Base-by-base conservation (phyloP, 2,888 invertebrate genomes). In the Caenorhabditis japonica region DNA sequence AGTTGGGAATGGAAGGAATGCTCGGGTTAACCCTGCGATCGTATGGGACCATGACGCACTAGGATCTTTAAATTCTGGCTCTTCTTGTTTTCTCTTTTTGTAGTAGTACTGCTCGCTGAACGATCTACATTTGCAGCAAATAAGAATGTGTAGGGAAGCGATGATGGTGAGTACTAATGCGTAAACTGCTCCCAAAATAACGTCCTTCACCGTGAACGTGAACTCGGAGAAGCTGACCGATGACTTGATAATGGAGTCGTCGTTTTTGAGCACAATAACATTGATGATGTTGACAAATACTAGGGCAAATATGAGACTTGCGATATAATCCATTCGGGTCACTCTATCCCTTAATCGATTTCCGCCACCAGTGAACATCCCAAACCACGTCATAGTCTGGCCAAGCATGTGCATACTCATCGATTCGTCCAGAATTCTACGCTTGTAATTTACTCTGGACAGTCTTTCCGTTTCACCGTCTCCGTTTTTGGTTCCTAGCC, bases 401-500 rank as follows among this genome's bases (percentile, higher is more conserved):
- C 34, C 66, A 17, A 76, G 27, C 38, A 70, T 61, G 39, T 78
- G 75, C 68, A 62, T 52, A 13, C 69, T 68, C 66, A 75, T 61
- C 8, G 76, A 62, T 23, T 76, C 76, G 30, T 75, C 60, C 53
- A 70, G 49, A 12, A 61, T 34, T 19, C 47, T 15, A 46, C 59
- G 53, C 27, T 69, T 76, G 13, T 46, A 17, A 4, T 70, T 64
- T 2, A 62, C 69, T 46, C 64, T 51, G 0, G 73, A 58, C 49
- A 78, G 30, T 55, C 80, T 21, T 44, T 78, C 78, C 7, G 78
- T 75, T 47, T 80, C 61, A 55, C 83, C 83, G 56, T 83, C 81
- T 21, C 81, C 81, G 34, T 80, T 80, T 41, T 75, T 79, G 0
- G 73, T 73, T 15, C 83, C 83, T 4, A 83, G 39, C 83, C 83